These are phyloP conservation scores for Drosophila mulleri DNA, from an alignment of 2,888 invertebrate species.

Conservation along the genomic window DNA sequence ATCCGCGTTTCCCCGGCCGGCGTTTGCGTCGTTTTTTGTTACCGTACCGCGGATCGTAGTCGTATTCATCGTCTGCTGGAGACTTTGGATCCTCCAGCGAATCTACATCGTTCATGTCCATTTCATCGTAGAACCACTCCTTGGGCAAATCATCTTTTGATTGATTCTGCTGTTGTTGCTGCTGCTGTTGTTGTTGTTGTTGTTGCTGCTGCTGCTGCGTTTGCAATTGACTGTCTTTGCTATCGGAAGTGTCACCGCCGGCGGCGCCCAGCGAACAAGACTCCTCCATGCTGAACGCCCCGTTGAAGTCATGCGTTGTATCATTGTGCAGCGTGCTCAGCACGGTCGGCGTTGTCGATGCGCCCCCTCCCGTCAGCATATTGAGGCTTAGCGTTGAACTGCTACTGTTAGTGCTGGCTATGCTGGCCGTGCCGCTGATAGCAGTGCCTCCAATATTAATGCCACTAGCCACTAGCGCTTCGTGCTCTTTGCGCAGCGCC, in stretches of 20 bases:
- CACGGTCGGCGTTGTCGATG: slow-evolving; percentile 66
- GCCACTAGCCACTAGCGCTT: slow-evolving; percentile 74
- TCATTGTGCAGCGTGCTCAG: slow-evolving; percentile 66
- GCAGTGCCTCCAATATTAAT: slow-evolving; percentile 42
- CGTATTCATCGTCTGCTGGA: slow-evolving; percentile 96
- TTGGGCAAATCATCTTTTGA: slow-evolving; percentile 91
- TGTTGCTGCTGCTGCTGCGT: slow-evolving; percentile 89
- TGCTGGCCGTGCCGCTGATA: slow-evolving; percentile 24
- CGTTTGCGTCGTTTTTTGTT: slow-evolving; percentile 85
- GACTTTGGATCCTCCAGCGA: slow-evolving; percentile 96
- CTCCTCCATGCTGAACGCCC: slow-evolving; percentile 83
- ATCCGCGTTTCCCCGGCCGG: slow-evolving; percentile 81
- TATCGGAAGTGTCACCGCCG: slow-evolving; percentile 87
- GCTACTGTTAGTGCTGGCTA: slow-evolving; percentile 45
- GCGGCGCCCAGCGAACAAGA: slow-evolving; percentile 84
- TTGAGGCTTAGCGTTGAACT: slow-evolving; percentile 65
- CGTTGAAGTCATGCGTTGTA: slow-evolving; percentile 83
- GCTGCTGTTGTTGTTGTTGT: slow-evolving; percentile 86
- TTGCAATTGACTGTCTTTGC: slow-evolving; percentile 91
- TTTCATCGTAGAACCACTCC: slow-evolving; percentile 96
- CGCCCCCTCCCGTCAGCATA: slow-evolving; percentile 63
- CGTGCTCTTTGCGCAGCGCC: slow-evolving; percentile 83
- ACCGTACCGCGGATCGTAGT: slow-evolving; percentile 89
- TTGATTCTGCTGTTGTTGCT: slow-evolving; percentile 79
- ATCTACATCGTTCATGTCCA: slow-evolving; percentile 95